phyloP scores from a whole-genome alignment of 2,113 vertebrate species.

The Sylvietta virens region DNA sequence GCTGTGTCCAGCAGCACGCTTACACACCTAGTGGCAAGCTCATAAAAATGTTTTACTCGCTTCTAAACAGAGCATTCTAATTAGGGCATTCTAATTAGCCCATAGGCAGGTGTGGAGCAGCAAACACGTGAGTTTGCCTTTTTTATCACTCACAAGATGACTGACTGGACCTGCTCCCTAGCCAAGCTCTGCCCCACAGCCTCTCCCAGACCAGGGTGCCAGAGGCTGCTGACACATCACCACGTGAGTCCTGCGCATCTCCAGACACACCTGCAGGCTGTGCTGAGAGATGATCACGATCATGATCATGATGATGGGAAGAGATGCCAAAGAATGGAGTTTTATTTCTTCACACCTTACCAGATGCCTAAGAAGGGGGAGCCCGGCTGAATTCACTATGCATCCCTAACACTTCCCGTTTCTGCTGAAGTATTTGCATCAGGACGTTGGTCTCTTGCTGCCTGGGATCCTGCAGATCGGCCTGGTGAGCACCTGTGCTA shows the following conservation, averaged over 20 bases:
- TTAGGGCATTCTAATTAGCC: background rate
- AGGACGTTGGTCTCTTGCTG: background rate
- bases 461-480: background rate
- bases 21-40: accelerated
- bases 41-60: background rate
- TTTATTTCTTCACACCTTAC: background rate
- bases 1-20: background rate
- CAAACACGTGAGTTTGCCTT: accelerated
- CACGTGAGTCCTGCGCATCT: accelerated
- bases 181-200: background rate
- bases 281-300: background rate
- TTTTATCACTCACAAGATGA: accelerated
- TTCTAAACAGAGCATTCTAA: background rate
- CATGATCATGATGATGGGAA: background rate
- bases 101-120: background rate
- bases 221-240: background rate
- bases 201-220: background rate
- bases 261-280: background rate
- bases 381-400: background rate
- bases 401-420: background rate
- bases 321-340: accelerated
- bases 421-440: background rate
- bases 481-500: background rate
- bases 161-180: background rate
- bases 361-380: background rate